phyloP scores from a whole-genome alignment of 2,888 invertebrate genomes.

The Troides helena region DNA sequence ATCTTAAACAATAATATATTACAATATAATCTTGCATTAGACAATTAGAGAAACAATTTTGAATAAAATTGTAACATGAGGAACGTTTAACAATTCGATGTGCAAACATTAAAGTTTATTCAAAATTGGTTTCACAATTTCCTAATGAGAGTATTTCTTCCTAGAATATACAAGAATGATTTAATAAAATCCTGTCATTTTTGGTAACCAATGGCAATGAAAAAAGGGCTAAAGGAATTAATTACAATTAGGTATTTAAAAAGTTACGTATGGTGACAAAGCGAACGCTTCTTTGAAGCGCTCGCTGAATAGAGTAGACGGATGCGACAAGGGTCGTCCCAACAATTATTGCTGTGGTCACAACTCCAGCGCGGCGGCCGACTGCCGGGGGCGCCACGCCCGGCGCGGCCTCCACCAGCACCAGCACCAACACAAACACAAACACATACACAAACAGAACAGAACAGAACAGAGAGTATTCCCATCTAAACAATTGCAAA shows the following conservation, averaged over 20 bases:
- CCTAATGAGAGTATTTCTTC: conserved; percentile 71
- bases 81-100: conserved; percentile 79
- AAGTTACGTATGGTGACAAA: conserved; percentile 71
- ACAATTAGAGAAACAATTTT: conserved; percentile 66
- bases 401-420: conserved; percentile 13
- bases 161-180: conserved; percentile 76
- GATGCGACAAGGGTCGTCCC: conserved; percentile 53
- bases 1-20: conserved; percentile 77
- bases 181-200: conserved; percentile 78
- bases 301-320: conserved; percentile 56
- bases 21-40: conserved; percentile 76
- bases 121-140: conserved; percentile 65
- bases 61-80: conserved; percentile 64
- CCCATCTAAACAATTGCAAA: conserved; percentile 11
- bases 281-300: conserved; percentile 63
- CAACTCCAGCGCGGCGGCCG: conserved; percentile 47
- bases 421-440: conserved; percentile 6
- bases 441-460: conserved; percentile 15
- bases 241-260: conserved; percentile 68
- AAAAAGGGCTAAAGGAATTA: conserved; percentile 44
- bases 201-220: conserved; percentile 80
- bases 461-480: not conserved
- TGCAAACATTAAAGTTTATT: conserved; percentile 57
- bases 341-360: conserved; percentile 72
- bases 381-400: conserved; percentile 26